phyloP scores from a whole-genome alignment of 2,797 vertebrate species.

The Darevskia nairensis region DNA sequence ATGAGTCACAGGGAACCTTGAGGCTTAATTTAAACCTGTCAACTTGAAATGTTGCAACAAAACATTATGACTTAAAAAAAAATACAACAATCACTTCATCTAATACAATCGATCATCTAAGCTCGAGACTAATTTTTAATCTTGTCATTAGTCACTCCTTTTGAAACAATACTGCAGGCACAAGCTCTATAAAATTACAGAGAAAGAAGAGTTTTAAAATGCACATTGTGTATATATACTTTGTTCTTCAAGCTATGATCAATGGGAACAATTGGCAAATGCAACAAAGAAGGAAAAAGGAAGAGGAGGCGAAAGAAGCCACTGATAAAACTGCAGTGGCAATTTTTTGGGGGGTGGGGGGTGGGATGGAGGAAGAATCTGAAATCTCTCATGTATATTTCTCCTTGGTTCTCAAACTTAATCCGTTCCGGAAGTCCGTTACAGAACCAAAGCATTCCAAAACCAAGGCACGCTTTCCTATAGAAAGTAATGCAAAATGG shows the following conservation, averaged over 20 bases:
- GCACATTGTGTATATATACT: not conserved
- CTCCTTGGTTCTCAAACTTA: no score
- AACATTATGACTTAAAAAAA: not conserved
- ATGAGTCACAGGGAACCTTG: not conserved
- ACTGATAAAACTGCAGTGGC: not conserved
- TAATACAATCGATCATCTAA: not conserved
- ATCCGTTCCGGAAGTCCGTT: no score
- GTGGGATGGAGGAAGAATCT: no score
- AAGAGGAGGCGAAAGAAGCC: not conserved
- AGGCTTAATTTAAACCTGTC: not conserved
- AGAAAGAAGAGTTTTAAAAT: not conserved
- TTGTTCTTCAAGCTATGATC: not conserved
- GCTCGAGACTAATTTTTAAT: not conserved
- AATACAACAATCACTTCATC: not conserved
- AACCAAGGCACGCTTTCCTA: no score
- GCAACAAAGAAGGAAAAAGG: not conserved
- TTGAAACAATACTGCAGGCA: not conserved
- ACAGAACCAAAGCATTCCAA: no score
- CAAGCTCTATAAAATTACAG: not conserved
- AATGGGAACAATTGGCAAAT: not conserved
- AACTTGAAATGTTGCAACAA: not conserved
- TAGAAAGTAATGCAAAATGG: no score
- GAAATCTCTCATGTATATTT: no score
- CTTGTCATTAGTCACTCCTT: not conserved
- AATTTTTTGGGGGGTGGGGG: no score